Evolutionary conservation across 2,113 vertebrate genomes (phyloP).

Genomic region (Nibea coibor): DNA sequence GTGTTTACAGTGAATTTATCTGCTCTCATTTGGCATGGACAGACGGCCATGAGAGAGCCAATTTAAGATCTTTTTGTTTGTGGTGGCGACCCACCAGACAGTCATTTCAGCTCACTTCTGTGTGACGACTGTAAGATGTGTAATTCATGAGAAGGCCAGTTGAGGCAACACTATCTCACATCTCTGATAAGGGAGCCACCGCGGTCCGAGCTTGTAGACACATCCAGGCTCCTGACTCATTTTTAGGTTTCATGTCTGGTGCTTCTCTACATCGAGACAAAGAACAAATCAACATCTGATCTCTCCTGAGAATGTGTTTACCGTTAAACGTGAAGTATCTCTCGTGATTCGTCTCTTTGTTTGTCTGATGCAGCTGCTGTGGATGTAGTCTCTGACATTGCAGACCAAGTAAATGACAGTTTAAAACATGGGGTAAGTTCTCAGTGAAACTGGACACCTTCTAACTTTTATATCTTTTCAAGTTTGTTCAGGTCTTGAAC

Average conservation of each 20-base stretch:
- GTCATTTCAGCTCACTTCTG: slow-evolving; percentile 50
- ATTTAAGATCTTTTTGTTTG: slow-evolving; percentile 64
- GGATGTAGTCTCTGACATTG: slow-evolving; percentile 88
- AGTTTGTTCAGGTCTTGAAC: not conserved
- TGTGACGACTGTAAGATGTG: slow-evolving; percentile 39
- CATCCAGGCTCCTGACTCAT: slow-evolving; percentile 5
- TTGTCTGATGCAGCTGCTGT: slow-evolving; percentile 86
- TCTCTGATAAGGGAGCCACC: slow-evolving; percentile 49
- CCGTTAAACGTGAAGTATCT: not conserved
- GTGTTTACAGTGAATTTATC: slow-evolving; percentile 58
- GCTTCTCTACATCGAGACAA: not conserved
- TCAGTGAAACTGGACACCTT: not conserved
- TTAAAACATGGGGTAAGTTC: slow-evolving; percentile 92
- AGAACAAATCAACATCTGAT: slow-evolving; percentile 15
- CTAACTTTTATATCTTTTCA: not conserved
- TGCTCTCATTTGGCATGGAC: slow-evolving; percentile 56
- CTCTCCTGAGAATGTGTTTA: not conserved
- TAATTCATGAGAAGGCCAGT: slow-evolving; percentile 65
- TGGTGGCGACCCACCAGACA: slow-evolving; percentile 35
- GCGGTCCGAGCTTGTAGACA: slow-evolving; percentile 27
- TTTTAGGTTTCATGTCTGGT: slow-evolving; percentile 20
- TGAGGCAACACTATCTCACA: slow-evolving; percentile 54
- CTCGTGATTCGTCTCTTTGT: slow-evolving; percentile 20
- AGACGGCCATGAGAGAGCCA: slow-evolving; percentile 58
- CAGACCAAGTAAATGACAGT: slow-evolving; percentile 89